phyloP scores from a whole-genome alignment of 2,888 invertebrate genomes.

The Suillia variegata region DNA sequence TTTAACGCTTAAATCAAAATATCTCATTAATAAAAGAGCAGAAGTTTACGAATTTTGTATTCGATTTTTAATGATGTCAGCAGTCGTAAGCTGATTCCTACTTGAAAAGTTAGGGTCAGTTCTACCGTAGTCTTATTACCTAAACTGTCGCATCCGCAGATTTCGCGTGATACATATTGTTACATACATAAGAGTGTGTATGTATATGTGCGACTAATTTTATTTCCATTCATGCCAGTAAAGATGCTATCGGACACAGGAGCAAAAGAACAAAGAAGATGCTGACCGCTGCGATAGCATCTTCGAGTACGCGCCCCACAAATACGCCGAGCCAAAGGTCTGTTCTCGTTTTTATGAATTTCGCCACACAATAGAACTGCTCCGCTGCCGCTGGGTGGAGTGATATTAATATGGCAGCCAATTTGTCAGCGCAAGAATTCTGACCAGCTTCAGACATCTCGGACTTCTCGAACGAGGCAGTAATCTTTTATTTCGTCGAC shows the following conservation, averaged over 20 bases:
- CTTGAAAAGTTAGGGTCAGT: too few species aligned
- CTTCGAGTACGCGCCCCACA: slow-evolving; percentile 5
- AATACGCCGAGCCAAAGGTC: not conserved
- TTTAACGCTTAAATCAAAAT: not conserved
- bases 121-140: too few species aligned
- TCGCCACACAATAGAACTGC: slow-evolving; percentile 4
- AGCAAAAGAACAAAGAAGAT: slow-evolving; percentile 44
- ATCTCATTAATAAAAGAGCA: not conserved
- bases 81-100: not conserved
- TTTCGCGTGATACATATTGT: too few species aligned
- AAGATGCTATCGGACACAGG: slow-evolving; percentile 18
- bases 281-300: slow-evolving; percentile 41
- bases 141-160: too few species aligned
- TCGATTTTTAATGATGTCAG: not conserved
- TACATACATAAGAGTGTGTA: too few species aligned
- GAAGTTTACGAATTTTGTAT: slow-evolving; percentile 7
- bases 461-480: slow-evolving; percentile 6
- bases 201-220: too few species aligned
- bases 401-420: slow-evolving; percentile 52
- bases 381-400: slow-evolving; percentile 8
- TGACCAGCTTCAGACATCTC: slow-evolving; percentile 42
- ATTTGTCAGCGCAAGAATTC: slow-evolving; percentile 38
- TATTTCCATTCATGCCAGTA: not conserved
- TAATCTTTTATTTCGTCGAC: not conserved
- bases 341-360: not conserved